These are phyloP conservation scores for Stenodera caucasica DNA, from an alignment of 2,888 invertebrate species.

Conservation along the genomic window DNA sequence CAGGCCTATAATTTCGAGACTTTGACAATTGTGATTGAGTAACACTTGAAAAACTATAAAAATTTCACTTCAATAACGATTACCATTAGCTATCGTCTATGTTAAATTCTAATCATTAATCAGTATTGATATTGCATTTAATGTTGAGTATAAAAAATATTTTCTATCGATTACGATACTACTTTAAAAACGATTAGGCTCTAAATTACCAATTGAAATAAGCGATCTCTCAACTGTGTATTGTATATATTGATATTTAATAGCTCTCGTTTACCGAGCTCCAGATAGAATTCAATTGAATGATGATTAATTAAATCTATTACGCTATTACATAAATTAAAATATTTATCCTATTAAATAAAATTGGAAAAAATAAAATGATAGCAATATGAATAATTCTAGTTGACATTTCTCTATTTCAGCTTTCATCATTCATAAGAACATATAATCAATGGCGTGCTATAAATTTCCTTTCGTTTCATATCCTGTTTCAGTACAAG, in stretches of 20 bases:
- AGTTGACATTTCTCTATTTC: background rate
- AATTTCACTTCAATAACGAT: too few relatives aligned
- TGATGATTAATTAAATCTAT: background rate
- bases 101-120: background rate
- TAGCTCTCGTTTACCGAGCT: background rate
- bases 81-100: background rate
- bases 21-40: background rate
- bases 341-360: background rate
- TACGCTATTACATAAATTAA: background rate
- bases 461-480: background rate
- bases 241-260: conserved; percentile 7
- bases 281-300: background rate
- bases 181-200: background rate
- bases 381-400: background rate
- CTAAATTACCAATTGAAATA: conserved; percentile 1
- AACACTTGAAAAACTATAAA: too few relatives aligned
- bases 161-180: background rate
- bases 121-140: background rate
- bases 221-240: background rate
- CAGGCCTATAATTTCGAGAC: background rate
- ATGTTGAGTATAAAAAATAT: background rate
- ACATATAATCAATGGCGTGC: background rate
- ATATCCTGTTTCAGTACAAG: too few relatives aligned
- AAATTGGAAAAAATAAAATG: background rate
- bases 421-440: background rate